Conservation (phyloP, 2,797 vertebrate genomes). For the Morus bassanus region DNA sequence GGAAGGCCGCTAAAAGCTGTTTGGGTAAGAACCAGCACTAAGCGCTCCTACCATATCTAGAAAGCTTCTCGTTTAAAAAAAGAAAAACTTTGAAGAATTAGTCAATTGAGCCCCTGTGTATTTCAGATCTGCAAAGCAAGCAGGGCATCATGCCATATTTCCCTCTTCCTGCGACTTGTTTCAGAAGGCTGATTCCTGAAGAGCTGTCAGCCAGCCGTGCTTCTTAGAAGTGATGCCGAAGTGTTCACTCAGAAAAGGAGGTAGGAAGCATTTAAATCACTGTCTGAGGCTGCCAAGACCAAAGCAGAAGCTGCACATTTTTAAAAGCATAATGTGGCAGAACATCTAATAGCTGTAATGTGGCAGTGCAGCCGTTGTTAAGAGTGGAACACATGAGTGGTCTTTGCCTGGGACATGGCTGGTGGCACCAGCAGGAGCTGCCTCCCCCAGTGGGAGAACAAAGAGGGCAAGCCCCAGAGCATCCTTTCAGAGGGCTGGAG, state of each 20-base stretch:
- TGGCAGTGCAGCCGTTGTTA: background rate
- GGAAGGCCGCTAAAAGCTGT: background rate
- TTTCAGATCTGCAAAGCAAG: constrained; percentile 54
- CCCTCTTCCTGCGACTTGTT: constrained; percentile 43
- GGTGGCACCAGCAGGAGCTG: constrained; percentile 18
- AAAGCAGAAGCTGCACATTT: constrained; percentile 27
- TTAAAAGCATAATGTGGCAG: background rate
- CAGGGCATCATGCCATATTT: constrained; percentile 39
- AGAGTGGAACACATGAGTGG: constrained; percentile 2
- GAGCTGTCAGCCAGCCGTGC: constrained; percentile 58
- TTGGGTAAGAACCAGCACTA: background rate
- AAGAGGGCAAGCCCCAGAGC: background rate
- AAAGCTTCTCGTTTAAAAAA: constrained; percentile 4
- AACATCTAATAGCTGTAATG: background rate
- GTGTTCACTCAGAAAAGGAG: constrained; percentile 41
- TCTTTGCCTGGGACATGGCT: background rate
- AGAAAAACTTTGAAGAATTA: background rate
- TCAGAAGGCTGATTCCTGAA: constrained; percentile 29
- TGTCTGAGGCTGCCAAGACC: constrained; percentile 40
- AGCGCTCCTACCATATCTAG: background rate
- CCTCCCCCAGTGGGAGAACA: background rate
- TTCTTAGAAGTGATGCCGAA: constrained; percentile 43
- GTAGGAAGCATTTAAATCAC: constrained; percentile 60
- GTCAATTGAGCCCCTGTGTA: background rate
- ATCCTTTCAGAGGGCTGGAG: constrained; percentile 1